Evolutionary conservation across 2,888 invertebrate species (phyloP), one percentile per base, ranked within the genome.

Genomic region (Parnassius mnemosyne): DNA sequence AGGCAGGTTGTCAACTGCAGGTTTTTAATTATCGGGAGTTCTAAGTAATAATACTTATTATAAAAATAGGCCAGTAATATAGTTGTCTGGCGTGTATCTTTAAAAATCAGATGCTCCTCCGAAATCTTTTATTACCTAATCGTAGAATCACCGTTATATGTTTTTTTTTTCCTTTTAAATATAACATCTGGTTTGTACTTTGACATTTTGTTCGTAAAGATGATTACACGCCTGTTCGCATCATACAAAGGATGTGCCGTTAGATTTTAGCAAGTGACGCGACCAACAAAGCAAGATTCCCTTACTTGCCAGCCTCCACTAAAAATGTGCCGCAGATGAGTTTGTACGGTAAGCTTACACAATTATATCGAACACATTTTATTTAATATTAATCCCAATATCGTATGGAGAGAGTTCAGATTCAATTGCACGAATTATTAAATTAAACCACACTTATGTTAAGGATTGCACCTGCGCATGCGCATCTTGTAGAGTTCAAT

Each of bases 391-490:
- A 74, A 71, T 69, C 55, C 64, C 65, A 66, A 66, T 65, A 59
- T 58, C 11, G 0, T 41, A 25, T 10, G 0, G 0, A 0, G 43
- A 62, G 11, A 41, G 51, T 9, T 54, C 34, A 51, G 42, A 47
- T 51, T 54, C 5, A 11, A 2, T 7, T 53, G 10, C 1, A 9
- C 7, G 25, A 46, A 13, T n/a, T 34, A 9, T 51, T 16, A 25
- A 11, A 52, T 52, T 11, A 20, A 55, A 20, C 3, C n/a, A 50
- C 41, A 54, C 53, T 58, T 42, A 56, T 61, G 56, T 59, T 46
- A 34, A 67, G 34, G 34, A 34, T 69, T 74, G 75, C 89, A 88
- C 87, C 87, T 89, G 89, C 86, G 78, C 72, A 60, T 57, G 71
- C 76, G 77, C 76, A 73, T 73, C 65, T 61, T 68, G 70, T 66